phyloP scores from a whole-genome alignment of 2,888 invertebrate species.

The Drosophila tripunctata region DNA sequence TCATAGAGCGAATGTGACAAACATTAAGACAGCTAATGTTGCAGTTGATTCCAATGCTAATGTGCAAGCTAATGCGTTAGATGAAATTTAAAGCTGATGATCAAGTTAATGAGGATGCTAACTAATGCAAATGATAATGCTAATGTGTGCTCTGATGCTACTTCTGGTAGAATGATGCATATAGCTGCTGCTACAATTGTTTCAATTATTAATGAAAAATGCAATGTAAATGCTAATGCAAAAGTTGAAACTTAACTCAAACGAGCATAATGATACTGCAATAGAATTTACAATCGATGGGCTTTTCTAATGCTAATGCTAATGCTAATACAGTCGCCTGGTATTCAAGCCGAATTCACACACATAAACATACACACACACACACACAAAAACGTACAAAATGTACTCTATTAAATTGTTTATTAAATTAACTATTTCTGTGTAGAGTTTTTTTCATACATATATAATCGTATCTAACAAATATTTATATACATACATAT shows the following conservation, averaged over 20 bases:
- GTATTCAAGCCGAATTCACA: background rate
- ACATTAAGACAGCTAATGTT: too few species aligned
- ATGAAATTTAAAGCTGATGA: background rate
- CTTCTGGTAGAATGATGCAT: too few species aligned
- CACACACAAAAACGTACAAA: background rate
- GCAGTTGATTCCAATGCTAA: too few species aligned
- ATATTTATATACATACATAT: constrained; percentile 15
- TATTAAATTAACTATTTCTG: constrained; percentile 13
- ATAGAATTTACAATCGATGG: too few species aligned
- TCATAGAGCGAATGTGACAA: background rate
- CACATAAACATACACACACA: background rate
- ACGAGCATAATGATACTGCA: too few species aligned
- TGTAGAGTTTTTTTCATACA: constrained; percentile 28
- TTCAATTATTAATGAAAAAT: too few species aligned
- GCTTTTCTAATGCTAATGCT: background rate
- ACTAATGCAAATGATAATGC: background rate
- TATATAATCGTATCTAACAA: constrained; percentile 20
- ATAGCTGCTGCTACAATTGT: too few species aligned
- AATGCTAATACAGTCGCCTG: background rate
- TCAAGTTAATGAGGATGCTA: too few species aligned
- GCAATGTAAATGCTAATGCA: background rate
- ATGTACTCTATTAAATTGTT: constrained; percentile 6
- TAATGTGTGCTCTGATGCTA: too few species aligned
- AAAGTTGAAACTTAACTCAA: too few species aligned
- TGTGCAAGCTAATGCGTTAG: background rate